Conservation (phyloP, 2,113 vertebrate species). For the Glaucidium brasilianum region DNA sequence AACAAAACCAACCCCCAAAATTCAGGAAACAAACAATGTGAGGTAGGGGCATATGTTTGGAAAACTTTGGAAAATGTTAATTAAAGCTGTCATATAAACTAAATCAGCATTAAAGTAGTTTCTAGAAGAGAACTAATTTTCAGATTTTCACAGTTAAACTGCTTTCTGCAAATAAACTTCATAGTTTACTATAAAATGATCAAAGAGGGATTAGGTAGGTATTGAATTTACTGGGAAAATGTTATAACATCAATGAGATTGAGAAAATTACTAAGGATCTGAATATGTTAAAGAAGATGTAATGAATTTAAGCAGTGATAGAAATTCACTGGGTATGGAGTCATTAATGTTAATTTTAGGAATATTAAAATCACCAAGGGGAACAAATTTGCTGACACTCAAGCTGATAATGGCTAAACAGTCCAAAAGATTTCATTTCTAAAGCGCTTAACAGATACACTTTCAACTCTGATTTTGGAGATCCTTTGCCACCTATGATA, state of each 20-base stretch:
- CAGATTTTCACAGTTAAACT: slow-evolving; percentile 58
- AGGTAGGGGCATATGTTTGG: neutral
- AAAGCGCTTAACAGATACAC: neutral
- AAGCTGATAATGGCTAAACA: slow-evolving; percentile 45
- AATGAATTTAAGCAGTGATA: slow-evolving; percentile 56
- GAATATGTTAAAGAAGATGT: neutral
- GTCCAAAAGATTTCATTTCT: slow-evolving; percentile 21
- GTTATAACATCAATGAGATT: slow-evolving; percentile 41
- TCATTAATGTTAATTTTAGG: slow-evolving; percentile 58
- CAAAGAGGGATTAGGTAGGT: slow-evolving; percentile 70
- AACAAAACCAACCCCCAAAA: too few species aligned
- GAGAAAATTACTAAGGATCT: slow-evolving; percentile 36
- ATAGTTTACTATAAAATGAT: slow-evolving; percentile 67
- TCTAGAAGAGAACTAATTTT: slow-evolving; percentile 65
- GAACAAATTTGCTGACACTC: slow-evolving; percentile 52
- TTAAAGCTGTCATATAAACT: slow-evolving; percentile 22
- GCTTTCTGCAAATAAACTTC: slow-evolving; percentile 66
- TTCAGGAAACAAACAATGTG: neutral
- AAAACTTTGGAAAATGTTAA: slow-evolving; percentile 20
- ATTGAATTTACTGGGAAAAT: slow-evolving; percentile 64
- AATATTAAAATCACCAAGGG: slow-evolving; percentile 50
- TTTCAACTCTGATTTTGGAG: neutral
- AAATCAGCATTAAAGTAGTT: slow-evolving; percentile 63
- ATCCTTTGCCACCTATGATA: neutral
- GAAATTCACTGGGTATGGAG: slow-evolving; percentile 36